Conservation (phyloP, 2,113 vertebrate species). For the Microtus pennsylvanicus region DNA sequence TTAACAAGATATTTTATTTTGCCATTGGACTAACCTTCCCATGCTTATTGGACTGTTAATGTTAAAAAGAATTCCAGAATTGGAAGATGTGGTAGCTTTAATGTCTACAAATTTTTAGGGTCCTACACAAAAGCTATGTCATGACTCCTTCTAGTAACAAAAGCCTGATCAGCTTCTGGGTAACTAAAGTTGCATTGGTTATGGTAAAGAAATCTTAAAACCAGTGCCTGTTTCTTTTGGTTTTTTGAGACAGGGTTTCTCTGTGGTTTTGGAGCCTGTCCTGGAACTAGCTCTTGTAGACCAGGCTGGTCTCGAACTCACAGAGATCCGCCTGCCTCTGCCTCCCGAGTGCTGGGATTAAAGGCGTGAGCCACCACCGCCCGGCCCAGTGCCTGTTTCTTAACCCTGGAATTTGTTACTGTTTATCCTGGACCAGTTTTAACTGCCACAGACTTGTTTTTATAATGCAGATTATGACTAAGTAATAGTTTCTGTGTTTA, state of each 20-base stretch:
- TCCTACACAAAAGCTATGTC: not conserved
- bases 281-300: too few relatives aligned
- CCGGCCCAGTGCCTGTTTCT: not conserved
- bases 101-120: not conserved
- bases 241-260: too few relatives aligned
- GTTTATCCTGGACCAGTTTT: not conserved
- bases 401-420: constrained; percentile 33
- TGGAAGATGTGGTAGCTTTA: not conserved
- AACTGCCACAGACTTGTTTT: not conserved
- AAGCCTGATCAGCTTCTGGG: not conserved
- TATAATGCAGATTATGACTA: constrained; percentile 39
- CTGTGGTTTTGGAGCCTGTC: too few relatives aligned
- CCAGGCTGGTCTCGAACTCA: too few relatives aligned
- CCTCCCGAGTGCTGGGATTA: too few relatives aligned
- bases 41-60: not conserved
- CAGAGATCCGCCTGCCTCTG: too few relatives aligned
- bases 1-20: not conserved
- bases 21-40: not conserved
- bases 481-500: not conserved
- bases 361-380: too few relatives aligned
- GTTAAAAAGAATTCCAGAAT: constrained; percentile 9
- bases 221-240: not conserved
- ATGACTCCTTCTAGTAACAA: constrained; percentile 37
- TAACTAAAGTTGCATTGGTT: not conserved
- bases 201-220: constrained; percentile 1